Base-by-base conservation (phyloP, 2,113 vertebrate genomes). In the Psammodynastes pulverulentus region DNA sequence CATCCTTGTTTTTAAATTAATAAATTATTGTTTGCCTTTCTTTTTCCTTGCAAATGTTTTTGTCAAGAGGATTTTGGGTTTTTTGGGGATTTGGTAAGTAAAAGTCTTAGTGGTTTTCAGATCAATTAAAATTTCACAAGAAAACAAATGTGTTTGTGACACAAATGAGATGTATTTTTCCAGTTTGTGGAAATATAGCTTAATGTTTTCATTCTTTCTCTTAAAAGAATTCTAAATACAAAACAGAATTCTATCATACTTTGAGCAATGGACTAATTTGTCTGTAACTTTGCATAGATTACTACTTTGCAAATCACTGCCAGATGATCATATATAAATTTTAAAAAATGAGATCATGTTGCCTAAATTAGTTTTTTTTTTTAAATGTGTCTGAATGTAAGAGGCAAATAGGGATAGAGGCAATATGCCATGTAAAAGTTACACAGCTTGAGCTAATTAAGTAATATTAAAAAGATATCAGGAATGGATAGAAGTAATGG, bases 181-280 rank as follows among this genome's bases (percentile, higher is more conserved):
- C 2, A 94, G 19, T 48, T 67, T 34, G 7, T 34, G 8, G 29
- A 94, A 95, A 94, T 85, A 34, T 84, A 89, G 87, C 79, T 88
- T 67, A 62, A 29, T 51, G 52, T 23, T 23, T 67, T 2, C 1
- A 4, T 45, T 84, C 1, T 48, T 94, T 8, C 86, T 95, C 92
- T 53, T 9, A 13, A 26, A 23, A 15, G 5, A 72, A 84, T 90
- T 17, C 49, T 86, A 91, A 52, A 62, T 84, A 45, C 34, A 8
- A 91, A 91, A 23, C 3, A 4, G 9, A 92, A 86, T 49, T 53
- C 93, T 45, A 54, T 15, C 58, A 90, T 89, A 85, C 87, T 26
- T 92, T 62, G 84, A 94, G 84, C 89, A 95, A 49, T 58, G 88
- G 92, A 92, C 51, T 1, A 34, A 1, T 95, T 93, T 94, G 29